A percentile compares a stretch with the other conserved stretches of the same genome.
Evolutionary conservation across 2,113 vertebrate species (phyloP).

Genomic region (Heterotilapia buettikoferi): DNA sequence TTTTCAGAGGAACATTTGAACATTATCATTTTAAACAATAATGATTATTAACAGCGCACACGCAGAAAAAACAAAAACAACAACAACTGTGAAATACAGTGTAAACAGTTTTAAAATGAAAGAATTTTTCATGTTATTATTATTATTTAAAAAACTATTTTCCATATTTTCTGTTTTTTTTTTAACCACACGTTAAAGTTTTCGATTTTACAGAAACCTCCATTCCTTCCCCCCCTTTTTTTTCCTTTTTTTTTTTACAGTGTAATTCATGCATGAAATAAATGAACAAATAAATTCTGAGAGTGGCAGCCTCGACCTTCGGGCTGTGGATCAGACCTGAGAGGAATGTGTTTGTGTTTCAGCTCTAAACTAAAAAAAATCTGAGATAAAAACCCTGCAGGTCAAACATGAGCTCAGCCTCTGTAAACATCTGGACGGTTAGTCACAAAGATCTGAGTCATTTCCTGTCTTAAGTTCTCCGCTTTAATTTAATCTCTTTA

Average conservation of each 20-base stretch:
- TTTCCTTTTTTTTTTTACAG: neutral
- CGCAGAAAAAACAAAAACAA: neutral
- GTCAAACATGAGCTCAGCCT: neutral
- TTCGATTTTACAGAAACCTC: neutral
- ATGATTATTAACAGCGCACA: neutral
- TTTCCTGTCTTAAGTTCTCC: neutral
- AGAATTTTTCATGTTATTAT: neutral
- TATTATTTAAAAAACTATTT: neutral
- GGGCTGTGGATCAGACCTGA: neutral
- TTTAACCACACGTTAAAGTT: neutral
- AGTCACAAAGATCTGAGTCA: neutral
- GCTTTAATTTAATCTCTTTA: neutral
- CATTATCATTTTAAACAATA: neutral
- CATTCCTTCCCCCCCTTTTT: accelerated
- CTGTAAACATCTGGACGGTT: neutral
- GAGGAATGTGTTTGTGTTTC: neutral
- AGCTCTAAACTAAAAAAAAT: neutral
- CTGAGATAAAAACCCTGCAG: neutral
- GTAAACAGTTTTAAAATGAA: neutral
- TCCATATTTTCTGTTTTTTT: neutral
- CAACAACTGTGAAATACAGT: neutral
- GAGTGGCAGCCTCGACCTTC: neutral
- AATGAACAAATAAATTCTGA: neutral
- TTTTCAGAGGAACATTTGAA: neutral
- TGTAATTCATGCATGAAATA: neutral